Evolutionary conservation across 2,113 vertebrate genomes (phyloP).

Genomic region (Nibea coibor): DNA sequence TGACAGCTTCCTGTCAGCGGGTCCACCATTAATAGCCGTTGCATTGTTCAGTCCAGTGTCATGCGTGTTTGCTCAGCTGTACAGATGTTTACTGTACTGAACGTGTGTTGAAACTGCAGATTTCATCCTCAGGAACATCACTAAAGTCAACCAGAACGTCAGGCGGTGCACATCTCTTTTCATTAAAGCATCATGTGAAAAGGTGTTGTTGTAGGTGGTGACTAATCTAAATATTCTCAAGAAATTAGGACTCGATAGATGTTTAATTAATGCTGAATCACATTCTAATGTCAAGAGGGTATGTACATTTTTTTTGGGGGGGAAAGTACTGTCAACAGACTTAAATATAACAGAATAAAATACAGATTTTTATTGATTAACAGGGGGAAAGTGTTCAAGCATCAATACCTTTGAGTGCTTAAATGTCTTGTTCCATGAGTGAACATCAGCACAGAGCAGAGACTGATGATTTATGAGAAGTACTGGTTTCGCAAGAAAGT

Average conservation of each 20-base stretch:
- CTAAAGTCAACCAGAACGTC: neutral
- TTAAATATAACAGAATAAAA: neutral
- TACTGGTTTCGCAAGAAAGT: neutral
- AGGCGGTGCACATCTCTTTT: neutral
- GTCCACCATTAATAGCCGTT: neutral
- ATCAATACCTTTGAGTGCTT: neutral
- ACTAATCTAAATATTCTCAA: neutral
- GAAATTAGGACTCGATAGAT: neutral
- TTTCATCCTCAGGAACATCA: neutral
- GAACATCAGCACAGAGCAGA: neutral
- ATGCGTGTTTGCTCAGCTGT: conserved; percentile 36
- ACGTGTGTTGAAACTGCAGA: conserved; percentile 14
- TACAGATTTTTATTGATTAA: neutral
- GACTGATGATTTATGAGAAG: neutral
- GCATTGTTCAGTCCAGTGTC: conserved; percentile 2
- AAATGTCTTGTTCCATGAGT: neutral
- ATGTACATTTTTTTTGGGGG: neutral
- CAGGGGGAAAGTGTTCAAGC: neutral
- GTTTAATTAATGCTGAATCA: neutral
- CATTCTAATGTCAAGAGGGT: neutral
- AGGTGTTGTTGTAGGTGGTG: neutral
- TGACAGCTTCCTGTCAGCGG: neutral
- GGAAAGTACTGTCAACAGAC: neutral
- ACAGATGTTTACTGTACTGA: conserved; percentile 6
- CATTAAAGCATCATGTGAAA: neutral